These are phyloP conservation scores for Marisa cornuarietis DNA, from an alignment of 1,140 invertebrate genomes.

Conservation along the genomic window DNA sequence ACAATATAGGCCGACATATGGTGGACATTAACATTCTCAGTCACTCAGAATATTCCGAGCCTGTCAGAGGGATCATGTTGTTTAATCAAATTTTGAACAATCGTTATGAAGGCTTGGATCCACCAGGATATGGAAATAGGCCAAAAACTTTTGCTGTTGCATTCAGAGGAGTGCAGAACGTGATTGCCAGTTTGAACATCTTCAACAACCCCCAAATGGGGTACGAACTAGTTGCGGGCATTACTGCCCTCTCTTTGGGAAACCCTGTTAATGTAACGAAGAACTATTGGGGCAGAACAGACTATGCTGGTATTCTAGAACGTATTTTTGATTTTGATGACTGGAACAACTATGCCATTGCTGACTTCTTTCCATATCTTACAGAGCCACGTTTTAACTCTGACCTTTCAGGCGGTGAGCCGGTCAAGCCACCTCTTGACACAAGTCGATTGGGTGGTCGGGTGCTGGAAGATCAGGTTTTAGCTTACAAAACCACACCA, in stretches of 20 bases:
- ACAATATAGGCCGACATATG: constrained; percentile 82
- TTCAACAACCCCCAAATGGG: constrained; percentile 85
- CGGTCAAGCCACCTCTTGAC: constrained; percentile 49
- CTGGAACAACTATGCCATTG: constrained; percentile 97
- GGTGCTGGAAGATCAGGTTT: constrained; percentile 77
- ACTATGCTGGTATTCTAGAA: constrained; percentile 78
- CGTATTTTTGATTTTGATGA: constrained; percentile 99
- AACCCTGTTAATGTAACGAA: constrained; percentile 87
- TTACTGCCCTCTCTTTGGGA: constrained; percentile 76
- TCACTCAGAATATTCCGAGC: constrained; percentile 91
- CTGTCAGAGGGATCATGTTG: constrained; percentile 81
- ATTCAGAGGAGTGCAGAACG: constrained; percentile 93
- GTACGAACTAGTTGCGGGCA: constrained; percentile 92
- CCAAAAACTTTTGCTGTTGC: constrained; percentile 79
- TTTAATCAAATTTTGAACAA: constrained; percentile 85
- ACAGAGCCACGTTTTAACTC: constrained; percentile 53
- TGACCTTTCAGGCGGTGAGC: constrained; percentile 66
- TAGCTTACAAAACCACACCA: constrained; percentile 76
- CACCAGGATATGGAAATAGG: constrained; percentile 41
- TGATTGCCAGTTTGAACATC: constrained; percentile 89
- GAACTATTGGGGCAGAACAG: constrained; percentile 92
- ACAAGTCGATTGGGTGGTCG: constrained; percentile 79
- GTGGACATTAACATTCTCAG: constrained; percentile 89
- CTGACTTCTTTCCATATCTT: constrained; percentile 89
- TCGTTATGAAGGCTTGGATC: constrained; percentile 21